Base-by-base conservation (phyloP, 2,797 vertebrate species). In the Argentina silus region DNA sequence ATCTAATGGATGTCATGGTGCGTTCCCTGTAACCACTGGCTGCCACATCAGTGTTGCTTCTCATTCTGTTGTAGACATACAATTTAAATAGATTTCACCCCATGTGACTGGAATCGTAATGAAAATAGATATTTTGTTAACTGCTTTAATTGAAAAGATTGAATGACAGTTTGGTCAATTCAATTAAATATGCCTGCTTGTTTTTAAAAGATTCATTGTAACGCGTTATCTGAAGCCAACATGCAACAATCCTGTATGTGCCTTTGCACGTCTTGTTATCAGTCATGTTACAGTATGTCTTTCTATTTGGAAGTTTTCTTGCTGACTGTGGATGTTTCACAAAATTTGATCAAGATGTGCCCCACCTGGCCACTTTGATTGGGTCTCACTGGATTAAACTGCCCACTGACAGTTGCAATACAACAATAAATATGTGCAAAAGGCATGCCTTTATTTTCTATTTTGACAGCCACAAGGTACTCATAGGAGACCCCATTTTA, bases 401-500 rank as follows among this genome's bases (percentile, higher is more conserved):
- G 51, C 51, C 6, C 23, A 36, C 57, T 19, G 0, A 0, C 19
- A 65, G 61, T 76, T 70, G 48, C 12, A 10, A 63, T 55, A 73
- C 21, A 27, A 47, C 62, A 76, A 69, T 36, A 62, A 68, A 64
- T 48, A 59, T 21, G 21, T 69, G 51, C 23, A 23, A 19, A 44
- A 63, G 66, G 72, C 67, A 17, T 82, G 78, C 47, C 69, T 72
- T 78, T 80, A 59, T 78, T 68, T 79, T 72, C 77, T 80, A 59
- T 78, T 68, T 79, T 76, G 75, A 81, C 73, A 48, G 74, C 77
- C 72, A 11, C 71, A 87, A 78, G 73, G 74, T 82, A 85, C 59
- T 50, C 65, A 76, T 74, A 78, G 73, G 61, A 79, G 80, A 86
- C 81, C 76, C 78, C 74, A 85, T 90, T 91, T 87, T 80, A 88